A percentile compares a stretch with the other conserved stretches of the same genome.
Conservation (phyloP, 2,113 vertebrate genomes). For the Sterna hirundo region DNA sequence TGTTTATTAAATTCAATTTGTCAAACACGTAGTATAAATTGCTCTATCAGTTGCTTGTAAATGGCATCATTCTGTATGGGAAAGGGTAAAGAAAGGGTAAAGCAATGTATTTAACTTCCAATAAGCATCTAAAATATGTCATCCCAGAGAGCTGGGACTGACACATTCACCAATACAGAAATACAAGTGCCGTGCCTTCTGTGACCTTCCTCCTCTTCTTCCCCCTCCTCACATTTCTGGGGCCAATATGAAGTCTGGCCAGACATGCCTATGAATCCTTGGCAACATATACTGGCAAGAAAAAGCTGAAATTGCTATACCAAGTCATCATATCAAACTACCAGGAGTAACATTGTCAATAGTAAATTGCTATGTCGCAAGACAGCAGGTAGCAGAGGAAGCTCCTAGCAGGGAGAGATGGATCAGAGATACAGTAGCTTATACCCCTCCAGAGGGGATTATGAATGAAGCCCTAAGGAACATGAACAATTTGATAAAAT, state of each 20-base stretch:
- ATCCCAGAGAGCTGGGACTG: not conserved
- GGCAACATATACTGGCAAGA: not conserved
- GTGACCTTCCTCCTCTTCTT: not conserved
- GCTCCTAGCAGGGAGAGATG: not conserved
- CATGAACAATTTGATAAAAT: conserved; percentile 17
- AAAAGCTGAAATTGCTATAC: not conserved
- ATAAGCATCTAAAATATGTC: not conserved
- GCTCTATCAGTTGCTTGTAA: conserved; percentile 46
- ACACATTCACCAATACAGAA: not conserved
- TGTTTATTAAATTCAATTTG: conserved; percentile 61
- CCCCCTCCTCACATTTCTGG: not conserved
- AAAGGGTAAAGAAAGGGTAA: conserved; percentile 53
- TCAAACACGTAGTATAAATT: conserved; percentile 25
- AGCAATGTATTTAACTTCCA: conserved; percentile 43
- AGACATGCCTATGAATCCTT: not conserved
- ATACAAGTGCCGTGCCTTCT: not conserved
- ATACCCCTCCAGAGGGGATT: not conserved
- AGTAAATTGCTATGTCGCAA: conserved; percentile 3
- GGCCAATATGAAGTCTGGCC: not conserved
- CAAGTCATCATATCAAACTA: not conserved
- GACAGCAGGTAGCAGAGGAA: conserved; percentile 23
- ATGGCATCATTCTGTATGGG: not conserved
- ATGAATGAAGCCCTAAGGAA: conserved; percentile 12
- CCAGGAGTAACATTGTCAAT: not conserved
- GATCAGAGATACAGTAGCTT: not conserved